phyloP scores from a whole-genome alignment of 2,888 invertebrate species.

The Cephus pygmeus region DNA sequence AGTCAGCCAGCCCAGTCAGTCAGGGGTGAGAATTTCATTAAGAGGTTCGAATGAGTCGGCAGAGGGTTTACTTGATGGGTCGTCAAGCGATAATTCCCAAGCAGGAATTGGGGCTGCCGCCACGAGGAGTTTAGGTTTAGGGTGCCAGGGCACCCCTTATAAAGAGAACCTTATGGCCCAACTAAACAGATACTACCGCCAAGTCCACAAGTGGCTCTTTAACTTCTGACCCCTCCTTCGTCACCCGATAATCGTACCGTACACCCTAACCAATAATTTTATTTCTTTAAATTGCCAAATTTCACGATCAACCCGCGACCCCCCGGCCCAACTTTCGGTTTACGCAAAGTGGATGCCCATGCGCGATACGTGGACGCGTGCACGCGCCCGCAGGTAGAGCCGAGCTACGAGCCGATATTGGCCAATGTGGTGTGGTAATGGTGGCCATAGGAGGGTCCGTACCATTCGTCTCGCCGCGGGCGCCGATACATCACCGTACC shows the following conservation, averaged over 20 bases:
- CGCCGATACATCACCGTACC: slow-evolving; percentile 62
- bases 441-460: slow-evolving; percentile 55
- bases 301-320: neutral
- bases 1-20: slow-evolving; percentile 58
- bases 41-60: slow-evolving; percentile 66
- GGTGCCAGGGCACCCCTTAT: slow-evolving; percentile 56
- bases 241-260: slow-evolving; percentile 64
- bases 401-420: slow-evolving; percentile 42
- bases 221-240: slow-evolving; percentile 65
- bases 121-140: slow-evolving; percentile 53
- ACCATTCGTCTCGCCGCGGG: slow-evolving; percentile 63
- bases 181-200: slow-evolving; percentile 65
- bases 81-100: slow-evolving; percentile 67
- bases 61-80: slow-evolving; percentile 65
- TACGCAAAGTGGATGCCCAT: neutral
- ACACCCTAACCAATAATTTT: neutral
- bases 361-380: neutral
- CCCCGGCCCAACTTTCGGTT: neutral
- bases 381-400: slow-evolving; percentile 3
- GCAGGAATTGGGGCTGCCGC: slow-evolving; percentile 49
- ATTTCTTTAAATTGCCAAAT: neutral
- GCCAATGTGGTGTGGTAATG: slow-evolving; percentile 57
- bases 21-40: slow-evolving; percentile 67
- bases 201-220: slow-evolving; percentile 67
- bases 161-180: slow-evolving; percentile 65